Evolutionary conservation across 2,113 vertebrate species (phyloP).

Genomic region (Calonectris borealis): DNA sequence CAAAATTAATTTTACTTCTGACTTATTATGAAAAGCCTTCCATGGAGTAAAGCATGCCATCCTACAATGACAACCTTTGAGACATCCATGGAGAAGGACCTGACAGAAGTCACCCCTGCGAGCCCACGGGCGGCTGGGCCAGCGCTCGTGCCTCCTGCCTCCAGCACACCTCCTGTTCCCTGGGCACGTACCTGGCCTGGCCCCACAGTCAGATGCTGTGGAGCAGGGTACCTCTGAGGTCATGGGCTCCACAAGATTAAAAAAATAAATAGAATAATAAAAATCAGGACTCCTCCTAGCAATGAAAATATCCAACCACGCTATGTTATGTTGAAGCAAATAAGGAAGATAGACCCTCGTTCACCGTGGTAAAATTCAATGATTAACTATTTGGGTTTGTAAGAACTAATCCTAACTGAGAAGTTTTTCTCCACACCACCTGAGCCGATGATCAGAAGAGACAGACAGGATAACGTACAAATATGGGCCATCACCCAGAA

Average conservation of each 20-base stretch:
- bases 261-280: background rate
- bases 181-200: rapidly evolving
- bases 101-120: rapidly evolving
- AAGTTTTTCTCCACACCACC: background rate
- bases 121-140: rapidly evolving
- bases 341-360: rapidly evolving
- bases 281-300: background rate
- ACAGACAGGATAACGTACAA: rapidly evolving
- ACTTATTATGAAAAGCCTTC: background rate
- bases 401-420: background rate
- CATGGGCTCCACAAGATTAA: background rate
- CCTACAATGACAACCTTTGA: background rate
- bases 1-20: background rate
- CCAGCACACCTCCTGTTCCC: background rate
- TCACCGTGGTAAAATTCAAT: background rate
- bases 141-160: background rate
- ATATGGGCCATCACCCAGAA: background rate
- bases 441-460: background rate
- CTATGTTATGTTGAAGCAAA: background rate
- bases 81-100: background rate
- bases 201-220: background rate
- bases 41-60: background rate
- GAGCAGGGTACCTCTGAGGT: background rate
- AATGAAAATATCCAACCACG: background rate
- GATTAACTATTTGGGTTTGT: background rate